These are phyloP conservation scores for Delia radicum DNA, from an alignment of 1,140 invertebrate genomes.

Conservation along the genomic window DNA sequence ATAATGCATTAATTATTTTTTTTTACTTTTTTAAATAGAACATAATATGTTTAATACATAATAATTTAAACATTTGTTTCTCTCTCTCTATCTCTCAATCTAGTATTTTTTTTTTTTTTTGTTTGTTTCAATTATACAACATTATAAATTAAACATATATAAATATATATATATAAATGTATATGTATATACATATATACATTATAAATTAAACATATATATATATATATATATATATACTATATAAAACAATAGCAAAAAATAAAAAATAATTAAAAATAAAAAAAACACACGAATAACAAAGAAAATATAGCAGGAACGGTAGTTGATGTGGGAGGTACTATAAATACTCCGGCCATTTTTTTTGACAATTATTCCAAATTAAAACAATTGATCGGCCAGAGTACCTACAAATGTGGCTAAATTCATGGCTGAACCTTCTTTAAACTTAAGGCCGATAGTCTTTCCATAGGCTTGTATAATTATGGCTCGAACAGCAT, in stretches of 20 bases:
- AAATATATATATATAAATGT: too few relatives aligned
- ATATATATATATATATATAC: too few relatives aligned
- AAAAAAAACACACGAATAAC: background rate
- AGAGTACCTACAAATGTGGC: slow-evolving; percentile 48
- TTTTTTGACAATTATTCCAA: background rate
- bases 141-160: too few relatives aligned
- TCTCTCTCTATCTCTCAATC: background rate
- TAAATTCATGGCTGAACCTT: slow-evolving; percentile 49
- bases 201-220: too few relatives aligned
- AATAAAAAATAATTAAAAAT: background rate
- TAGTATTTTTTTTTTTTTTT: background rate
- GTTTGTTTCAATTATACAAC: background rate
- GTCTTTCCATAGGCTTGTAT: slow-evolving; percentile 53
- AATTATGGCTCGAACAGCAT: slow-evolving; percentile 54
- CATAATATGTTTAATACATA: background rate
- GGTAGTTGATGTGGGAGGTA: background rate
- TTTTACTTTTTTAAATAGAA: background rate
- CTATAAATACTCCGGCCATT: background rate
- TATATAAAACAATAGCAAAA: background rate
- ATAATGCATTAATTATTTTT: too few relatives aligned
- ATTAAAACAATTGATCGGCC: slow-evolving; percentile 26
- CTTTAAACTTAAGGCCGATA: slow-evolving; percentile 56
- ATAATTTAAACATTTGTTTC: background rate
- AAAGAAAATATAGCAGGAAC: slow-evolving; percentile 2
- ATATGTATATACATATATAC: too few relatives aligned